phyloP scores from a whole-genome alignment of 2,113 vertebrate genomes.

The Oreotragus oreotragus region DNA sequence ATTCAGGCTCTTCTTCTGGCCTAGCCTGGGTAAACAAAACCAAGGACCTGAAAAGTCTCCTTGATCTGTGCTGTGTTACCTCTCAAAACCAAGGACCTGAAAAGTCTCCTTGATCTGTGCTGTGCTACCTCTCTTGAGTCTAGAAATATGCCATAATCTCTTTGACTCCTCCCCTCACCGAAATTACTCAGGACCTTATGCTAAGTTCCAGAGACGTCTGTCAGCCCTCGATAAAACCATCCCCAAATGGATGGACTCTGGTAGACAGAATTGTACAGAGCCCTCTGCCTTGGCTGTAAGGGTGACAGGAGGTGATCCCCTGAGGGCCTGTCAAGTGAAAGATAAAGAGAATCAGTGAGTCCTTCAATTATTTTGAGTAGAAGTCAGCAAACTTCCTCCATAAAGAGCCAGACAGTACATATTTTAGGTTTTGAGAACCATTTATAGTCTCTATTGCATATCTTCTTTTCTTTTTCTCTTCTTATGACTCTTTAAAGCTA shows the following conservation, averaged over 20 bases:
- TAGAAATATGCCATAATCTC: not conserved
- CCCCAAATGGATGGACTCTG: not conserved
- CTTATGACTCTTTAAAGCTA: not conserved
- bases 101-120: not conserved
- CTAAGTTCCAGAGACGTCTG: not conserved
- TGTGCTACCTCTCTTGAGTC: not conserved
- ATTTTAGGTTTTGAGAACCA: not conserved
- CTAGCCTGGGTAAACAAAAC: not conserved
- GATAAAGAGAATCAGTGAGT: not conserved
- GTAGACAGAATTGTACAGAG: fast-evolving
- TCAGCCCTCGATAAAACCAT: not conserved
- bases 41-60: not conserved
- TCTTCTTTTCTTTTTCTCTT: not conserved
- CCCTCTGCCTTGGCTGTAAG: not conserved
- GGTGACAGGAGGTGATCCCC: no score
- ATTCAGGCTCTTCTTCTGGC: not conserved
- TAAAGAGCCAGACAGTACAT: not conserved
- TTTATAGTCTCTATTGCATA: not conserved
- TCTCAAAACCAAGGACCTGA: not conserved
- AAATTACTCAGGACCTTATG: not conserved
- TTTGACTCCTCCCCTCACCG: fast-evolving
- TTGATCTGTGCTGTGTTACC: not conserved
- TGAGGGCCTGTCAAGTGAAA: not conserved
- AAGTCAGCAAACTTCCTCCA: not conserved
- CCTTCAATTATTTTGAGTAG: not conserved